Conservation (phyloP, 1,140 invertebrate genomes). For the Macrosteles quadrilineatus region DNA sequence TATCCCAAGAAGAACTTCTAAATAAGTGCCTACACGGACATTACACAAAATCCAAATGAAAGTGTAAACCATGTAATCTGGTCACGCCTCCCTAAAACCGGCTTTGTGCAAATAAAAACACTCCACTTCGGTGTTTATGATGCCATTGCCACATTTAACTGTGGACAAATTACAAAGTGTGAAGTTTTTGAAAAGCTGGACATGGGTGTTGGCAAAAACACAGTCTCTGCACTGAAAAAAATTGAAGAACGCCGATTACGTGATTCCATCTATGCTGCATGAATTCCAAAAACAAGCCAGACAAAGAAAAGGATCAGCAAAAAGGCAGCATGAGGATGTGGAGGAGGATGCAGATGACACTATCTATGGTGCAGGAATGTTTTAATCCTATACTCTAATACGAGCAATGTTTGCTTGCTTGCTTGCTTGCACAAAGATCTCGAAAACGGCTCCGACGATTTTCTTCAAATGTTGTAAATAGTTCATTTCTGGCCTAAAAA, state of each 20-base stretch:
- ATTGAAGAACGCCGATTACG: not conserved
- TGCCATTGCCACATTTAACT: conserved; percentile 21
- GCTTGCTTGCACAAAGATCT: too few relatives aligned
- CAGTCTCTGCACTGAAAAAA: conserved; percentile 8
- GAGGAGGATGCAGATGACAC: too few relatives aligned
- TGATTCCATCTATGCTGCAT: not conserved
- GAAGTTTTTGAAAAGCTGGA: conserved; percentile 20
- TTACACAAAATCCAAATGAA: conserved; percentile 42
- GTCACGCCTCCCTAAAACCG: conserved; percentile 39
- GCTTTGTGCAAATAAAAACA: conserved; percentile 34
- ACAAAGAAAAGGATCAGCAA: too few relatives aligned
- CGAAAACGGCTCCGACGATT: too few relatives aligned
- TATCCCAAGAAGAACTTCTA: conserved; percentile 25
- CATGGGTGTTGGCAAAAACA: conserved; percentile 27
- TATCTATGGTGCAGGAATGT: too few relatives aligned
- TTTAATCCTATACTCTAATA: too few relatives aligned
- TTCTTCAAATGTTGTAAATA: too few relatives aligned
- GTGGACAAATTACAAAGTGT: conserved; percentile 25
- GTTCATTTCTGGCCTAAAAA: too few relatives aligned
- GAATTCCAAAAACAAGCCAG: too few relatives aligned
- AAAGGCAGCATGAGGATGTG: too few relatives aligned
- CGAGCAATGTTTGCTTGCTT: too few relatives aligned
- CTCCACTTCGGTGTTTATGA: conserved; percentile 39
- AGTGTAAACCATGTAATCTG: conserved; percentile 40
- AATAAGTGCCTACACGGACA: conserved; percentile 36